Percentiles rank a stretch among this genome's conserved stretches.
These are phyloP conservation scores for Brachionus plicatilis DNA, from an alignment of 1,140 invertebrate species.

Conservation along the genomic window DNA sequence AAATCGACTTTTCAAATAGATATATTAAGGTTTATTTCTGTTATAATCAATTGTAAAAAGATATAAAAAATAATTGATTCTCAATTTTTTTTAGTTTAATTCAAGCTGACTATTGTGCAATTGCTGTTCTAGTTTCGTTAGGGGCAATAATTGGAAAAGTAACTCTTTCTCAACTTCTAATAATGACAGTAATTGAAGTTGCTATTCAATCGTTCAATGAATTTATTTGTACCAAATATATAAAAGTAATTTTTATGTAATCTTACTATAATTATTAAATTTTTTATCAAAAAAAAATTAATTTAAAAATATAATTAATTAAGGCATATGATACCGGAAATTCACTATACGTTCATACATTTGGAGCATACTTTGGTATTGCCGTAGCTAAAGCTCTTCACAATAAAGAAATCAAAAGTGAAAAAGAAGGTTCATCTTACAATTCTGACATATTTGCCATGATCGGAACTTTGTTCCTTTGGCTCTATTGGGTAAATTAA, in stretches of 20 bases:
- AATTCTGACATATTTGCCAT: conserved; percentile 83
- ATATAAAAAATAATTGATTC: not conserved
- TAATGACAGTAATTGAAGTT: conserved; percentile 74
- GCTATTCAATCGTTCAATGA: conserved; percentile 69
- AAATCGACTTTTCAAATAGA: conserved; percentile 46
- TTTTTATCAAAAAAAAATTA: not conserved
- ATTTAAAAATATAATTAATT: not conserved
- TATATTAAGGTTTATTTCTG: not conserved
- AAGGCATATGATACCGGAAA: conserved; percentile 65
- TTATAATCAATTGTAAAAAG: not conserved
- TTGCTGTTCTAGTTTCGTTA: conserved; percentile 82
- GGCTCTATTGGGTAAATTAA: conserved; percentile 18
- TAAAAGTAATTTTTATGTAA: conserved; percentile 61
- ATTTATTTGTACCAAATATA: conserved; percentile 66
- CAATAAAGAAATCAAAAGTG: conserved; percentile 54
- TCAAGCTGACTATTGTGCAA: conserved; percentile 77
- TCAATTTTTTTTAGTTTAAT: conserved; percentile 61
- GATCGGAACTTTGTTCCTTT: conserved; percentile 65
- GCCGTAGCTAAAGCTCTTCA: conserved; percentile 67
- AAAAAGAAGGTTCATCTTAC: conserved; percentile 68
- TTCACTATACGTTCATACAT: conserved; percentile 86
- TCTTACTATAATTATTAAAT: no score
- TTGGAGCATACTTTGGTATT: conserved; percentile 90
- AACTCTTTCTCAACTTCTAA: conserved; percentile 73
- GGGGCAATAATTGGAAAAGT: conserved; percentile 80